Evolutionary conservation across 2,797 vertebrate species (phyloP).

Genomic region (Esox lucius): DNA sequence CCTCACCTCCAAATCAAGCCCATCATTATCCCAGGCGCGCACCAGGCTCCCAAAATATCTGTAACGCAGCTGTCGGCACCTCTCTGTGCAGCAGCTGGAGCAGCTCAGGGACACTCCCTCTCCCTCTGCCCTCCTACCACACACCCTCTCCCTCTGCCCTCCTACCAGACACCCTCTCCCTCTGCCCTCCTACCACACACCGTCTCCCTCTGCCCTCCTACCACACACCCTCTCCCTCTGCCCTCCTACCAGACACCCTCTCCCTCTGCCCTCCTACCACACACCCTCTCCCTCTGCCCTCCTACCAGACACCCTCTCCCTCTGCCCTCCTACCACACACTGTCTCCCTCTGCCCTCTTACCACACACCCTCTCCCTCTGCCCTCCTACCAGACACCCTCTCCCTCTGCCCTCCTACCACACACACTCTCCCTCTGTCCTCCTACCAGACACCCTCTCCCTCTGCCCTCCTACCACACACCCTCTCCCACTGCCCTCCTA

Average conservation of each 20-base stretch:
- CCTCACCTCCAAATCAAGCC: conserved; percentile 63
- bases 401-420: not conserved
- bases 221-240: not conserved
- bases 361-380: conserved; percentile 14
- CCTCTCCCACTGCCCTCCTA: not conserved
- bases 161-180: not conserved
- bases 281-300: not conserved
- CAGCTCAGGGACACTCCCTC: conserved; percentile 31
- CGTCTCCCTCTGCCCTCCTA: not conserved
- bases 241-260: not conserved
- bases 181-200: too few relatives aligned
- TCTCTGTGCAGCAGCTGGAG: conserved; percentile 67
- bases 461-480: not conserved
- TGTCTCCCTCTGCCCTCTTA: not conserved
- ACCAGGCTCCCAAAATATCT: conserved; percentile 67
- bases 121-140: conserved; percentile 3
- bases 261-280: conserved; percentile 1
- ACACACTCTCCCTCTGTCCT: not conserved
- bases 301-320: not conserved
- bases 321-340: not conserved
- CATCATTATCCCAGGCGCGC: conserved; percentile 64
- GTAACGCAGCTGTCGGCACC: conserved; percentile 72
- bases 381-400: not conserved
- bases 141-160: conserved; percentile 1
- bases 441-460: not conserved